Evolutionary conservation across 1,140 invertebrate genomes (phyloP).

Genomic region (Nixonia krombeini): DNA sequence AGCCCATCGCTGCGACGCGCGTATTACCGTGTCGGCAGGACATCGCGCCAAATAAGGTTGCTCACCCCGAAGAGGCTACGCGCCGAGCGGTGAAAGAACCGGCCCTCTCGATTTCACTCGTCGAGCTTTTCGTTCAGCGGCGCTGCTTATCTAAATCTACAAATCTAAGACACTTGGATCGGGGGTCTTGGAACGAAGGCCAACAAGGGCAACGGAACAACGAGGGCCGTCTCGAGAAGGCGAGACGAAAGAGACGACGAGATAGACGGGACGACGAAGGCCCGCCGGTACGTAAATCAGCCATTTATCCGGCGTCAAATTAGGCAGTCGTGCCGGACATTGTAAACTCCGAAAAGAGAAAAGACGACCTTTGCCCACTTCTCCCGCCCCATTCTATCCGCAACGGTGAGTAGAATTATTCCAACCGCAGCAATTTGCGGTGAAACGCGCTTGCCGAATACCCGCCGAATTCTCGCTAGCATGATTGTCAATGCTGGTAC

Average conservation of each 20-base stretch:
- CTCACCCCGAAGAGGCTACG: constrained; percentile 29
- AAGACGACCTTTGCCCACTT: constrained; percentile 10
- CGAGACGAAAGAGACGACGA: not conserved
- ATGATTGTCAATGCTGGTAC: too few relatives aligned
- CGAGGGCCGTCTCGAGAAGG: too few relatives aligned
- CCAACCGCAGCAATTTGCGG: not conserved
- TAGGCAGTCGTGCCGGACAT: constrained; percentile 19
- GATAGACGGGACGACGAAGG: constrained; percentile 9
- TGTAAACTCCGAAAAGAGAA: constrained; percentile 12
- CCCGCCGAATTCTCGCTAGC: too few relatives aligned
- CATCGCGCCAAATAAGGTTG: constrained; percentile 44
- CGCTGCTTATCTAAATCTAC: constrained; percentile 40
- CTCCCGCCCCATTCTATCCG: too few relatives aligned
- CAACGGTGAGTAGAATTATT: not conserved
- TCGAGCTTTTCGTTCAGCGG: constrained; percentile 15
- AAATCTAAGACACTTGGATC: constrained; percentile 40
- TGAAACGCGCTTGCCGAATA: too few relatives aligned
- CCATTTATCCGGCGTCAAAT: constrained; percentile 32
- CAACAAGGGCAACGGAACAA: too few relatives aligned
- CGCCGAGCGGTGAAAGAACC: constrained; percentile 11
- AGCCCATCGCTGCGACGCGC: not conserved
- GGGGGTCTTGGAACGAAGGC: not conserved
- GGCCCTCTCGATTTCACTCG: constrained; percentile 39
- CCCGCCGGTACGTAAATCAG: constrained; percentile 3
- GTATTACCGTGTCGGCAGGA: not conserved